Evolutionary conservation across 2,888 invertebrate genomes (phyloP).

Genomic region (Smittia aterrima): DNA sequence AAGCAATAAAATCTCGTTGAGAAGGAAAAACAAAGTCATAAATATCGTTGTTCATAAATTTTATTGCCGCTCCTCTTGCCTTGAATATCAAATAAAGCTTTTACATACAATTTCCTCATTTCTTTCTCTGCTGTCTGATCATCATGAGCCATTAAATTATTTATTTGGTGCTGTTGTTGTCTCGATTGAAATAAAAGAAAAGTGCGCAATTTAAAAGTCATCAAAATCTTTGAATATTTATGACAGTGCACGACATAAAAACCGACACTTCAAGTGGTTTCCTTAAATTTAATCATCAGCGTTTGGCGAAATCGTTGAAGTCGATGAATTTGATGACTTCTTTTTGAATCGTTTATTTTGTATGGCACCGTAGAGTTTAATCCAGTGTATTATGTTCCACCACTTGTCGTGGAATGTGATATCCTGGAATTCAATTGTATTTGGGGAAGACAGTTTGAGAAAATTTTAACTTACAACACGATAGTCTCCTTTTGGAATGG

Average conservation of each 20-base stretch:
- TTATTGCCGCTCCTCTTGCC: slow-evolving; percentile 30
- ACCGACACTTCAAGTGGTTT: not conserved
- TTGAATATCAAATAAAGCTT: not conserved
- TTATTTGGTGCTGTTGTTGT: not conserved
- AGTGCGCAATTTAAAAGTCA: slow-evolving; percentile 15
- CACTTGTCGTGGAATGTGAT: not conserved
- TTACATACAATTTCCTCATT: not conserved
- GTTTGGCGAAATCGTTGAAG: too few relatives aligned
- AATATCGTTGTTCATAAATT: slow-evolving; percentile 19
- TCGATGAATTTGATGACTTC: not conserved
- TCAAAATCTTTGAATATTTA: not conserved
- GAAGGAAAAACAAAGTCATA: slow-evolving; percentile 35
- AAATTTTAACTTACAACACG: not conserved
- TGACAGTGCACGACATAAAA: not conserved
- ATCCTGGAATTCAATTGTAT: not conserved
- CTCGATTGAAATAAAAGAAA: not conserved
- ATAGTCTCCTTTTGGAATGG: slow-evolving; percentile 2
- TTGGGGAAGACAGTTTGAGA: not conserved
- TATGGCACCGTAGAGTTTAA: not conserved
- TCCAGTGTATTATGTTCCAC: not conserved
- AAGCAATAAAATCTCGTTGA: not conserved
- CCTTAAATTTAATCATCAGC: not conserved
- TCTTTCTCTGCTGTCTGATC: slow-evolving; percentile 23
- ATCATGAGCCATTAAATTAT: slow-evolving; percentile 23
- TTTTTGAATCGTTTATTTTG: not conserved